Percentiles rank a stretch among this genome's conserved stretches.
Conservation (phyloP, 2,113 vertebrate genomes). For the Phyllopteryx taeniolatus region DNA sequence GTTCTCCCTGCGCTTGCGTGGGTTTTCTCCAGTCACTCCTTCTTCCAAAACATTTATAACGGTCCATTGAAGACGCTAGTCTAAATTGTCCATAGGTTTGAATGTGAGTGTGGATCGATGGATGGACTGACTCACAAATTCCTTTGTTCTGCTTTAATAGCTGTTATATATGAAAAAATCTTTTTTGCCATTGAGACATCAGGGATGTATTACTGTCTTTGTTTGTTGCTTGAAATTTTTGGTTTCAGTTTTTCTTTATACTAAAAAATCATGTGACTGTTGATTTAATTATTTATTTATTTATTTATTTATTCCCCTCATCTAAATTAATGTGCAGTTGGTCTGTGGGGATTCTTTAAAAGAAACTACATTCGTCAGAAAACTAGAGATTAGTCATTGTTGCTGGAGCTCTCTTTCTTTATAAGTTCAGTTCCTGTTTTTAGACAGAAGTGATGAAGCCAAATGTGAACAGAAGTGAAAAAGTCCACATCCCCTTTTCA, state of each 20-base stretch:
- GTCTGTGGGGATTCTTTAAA: neutral
- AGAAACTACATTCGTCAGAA: constrained; percentile 1
- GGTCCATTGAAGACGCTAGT: neutral
- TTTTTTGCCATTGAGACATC: neutral
- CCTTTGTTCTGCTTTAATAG: neutral
- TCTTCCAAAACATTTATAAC: neutral
- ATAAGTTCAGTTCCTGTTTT: constrained; percentile 41
- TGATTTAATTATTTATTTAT: too few relatives aligned
- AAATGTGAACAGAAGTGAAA: constrained; percentile 55
- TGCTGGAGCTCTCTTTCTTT: constrained; percentile 20
- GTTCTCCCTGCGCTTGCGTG: neutral
- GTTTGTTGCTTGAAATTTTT: neutral
- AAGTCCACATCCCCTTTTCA: constrained; percentile 68
- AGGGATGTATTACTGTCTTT: neutral
- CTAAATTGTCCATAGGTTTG: neutral
- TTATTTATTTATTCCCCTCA: too few relatives aligned
- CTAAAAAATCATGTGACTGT: too few relatives aligned
- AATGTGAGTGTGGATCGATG: neutral
- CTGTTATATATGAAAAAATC: neutral
- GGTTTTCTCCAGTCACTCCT: neutral
- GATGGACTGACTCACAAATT: neutral
- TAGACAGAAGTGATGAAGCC: constrained; percentile 24
- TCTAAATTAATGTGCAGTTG: neutral
- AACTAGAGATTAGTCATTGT: constrained; percentile 19
- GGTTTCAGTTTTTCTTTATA: neutral